These are phyloP conservation scores for Acipenser transmontanus DNA, from an alignment of 2,797 vertebrate species.

Conservation along the genomic window DNA sequence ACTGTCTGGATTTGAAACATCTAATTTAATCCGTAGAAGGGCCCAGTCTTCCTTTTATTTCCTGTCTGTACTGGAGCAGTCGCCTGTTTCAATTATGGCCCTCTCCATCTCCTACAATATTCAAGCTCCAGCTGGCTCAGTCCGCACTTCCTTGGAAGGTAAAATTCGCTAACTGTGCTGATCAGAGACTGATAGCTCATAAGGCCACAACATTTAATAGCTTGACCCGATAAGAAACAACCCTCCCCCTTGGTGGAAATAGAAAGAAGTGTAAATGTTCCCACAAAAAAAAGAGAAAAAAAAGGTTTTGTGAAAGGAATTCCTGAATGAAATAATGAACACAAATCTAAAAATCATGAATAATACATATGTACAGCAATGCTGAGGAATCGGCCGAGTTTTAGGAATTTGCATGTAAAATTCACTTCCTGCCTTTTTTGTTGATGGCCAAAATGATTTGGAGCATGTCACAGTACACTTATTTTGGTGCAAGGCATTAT, in stretches of 20 bases:
- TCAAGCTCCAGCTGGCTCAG: slow-evolving; percentile 64
- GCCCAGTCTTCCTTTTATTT: slow-evolving; percentile 94
- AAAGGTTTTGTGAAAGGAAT: slow-evolving; percentile 35
- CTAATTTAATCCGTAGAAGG: slow-evolving; percentile 92
- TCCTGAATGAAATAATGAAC: neutral
- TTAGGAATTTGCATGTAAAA: slow-evolving; percentile 13
- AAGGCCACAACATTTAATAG: slow-evolving; percentile 65
- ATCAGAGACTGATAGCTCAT: slow-evolving; percentile 66
- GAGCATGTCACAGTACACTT: slow-evolving; percentile 42
- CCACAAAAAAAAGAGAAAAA: slow-evolving; percentile 31
- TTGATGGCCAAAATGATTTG: slow-evolving; percentile 31
- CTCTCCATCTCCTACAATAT: slow-evolving; percentile 74
- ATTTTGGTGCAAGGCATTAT: slow-evolving; percentile 52
- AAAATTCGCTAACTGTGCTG: slow-evolving; percentile 63
- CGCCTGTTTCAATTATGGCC: slow-evolving; percentile 97
- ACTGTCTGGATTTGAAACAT: slow-evolving; percentile 85
- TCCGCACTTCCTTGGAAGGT: slow-evolving; percentile 70
- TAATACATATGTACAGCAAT: slow-evolving; percentile 5
- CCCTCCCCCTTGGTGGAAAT: slow-evolving; percentile 1
- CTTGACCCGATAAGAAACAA: slow-evolving; percentile 52
- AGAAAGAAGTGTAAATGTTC: slow-evolving; percentile 19
- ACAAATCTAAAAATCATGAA: slow-evolving; percentile 15
- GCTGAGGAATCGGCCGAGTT: slow-evolving; percentile 5
- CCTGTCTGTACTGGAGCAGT: slow-evolving; percentile 90
- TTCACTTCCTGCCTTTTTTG: slow-evolving; percentile 13